Evolutionary conservation across 2,113 vertebrate genomes (phyloP).

Genomic region (Cygnus buccinator): DNA sequence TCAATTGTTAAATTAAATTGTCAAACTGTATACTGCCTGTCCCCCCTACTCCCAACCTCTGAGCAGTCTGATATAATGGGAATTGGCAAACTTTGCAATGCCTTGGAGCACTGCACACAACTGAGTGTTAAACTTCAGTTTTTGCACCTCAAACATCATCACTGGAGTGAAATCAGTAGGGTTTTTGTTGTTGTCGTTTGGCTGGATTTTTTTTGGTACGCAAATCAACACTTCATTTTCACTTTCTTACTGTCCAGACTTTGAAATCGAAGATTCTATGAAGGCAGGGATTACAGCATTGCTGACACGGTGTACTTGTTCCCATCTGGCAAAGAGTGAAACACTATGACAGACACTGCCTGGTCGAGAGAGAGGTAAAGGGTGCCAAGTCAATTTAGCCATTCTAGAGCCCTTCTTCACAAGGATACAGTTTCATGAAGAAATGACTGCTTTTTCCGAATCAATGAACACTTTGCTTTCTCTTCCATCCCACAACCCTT

Average conservation of each 20-base stretch:
- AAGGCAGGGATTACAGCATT: not conserved
- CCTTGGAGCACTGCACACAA: not conserved
- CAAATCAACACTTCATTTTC: not conserved
- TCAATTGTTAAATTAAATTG: not conserved
- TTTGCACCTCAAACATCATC: not conserved
- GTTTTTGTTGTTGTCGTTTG: not conserved
- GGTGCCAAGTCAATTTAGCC: not conserved
- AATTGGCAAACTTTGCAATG: not conserved
- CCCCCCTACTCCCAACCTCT: rapidly evolving
- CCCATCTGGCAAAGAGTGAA: not conserved
- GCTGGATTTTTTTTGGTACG: not conserved
- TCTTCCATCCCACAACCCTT: not conserved
- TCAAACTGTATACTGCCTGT: not conserved
- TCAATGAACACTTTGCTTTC: not conserved
- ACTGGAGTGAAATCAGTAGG: not conserved
- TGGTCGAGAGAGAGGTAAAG: not conserved
- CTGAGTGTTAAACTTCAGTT: rapidly evolving
- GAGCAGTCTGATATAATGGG: not conserved
- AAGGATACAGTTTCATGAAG: not conserved
- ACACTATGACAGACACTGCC: not conserved
- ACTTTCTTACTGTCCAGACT: not conserved
- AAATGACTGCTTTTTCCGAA: not conserved
- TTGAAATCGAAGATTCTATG: not conserved
- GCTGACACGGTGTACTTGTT: not conserved
- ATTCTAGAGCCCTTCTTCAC: not conserved